These are phyloP conservation scores for rabbit (Oryctolagus cuniculus) DNA, from an alignment of 2,113 vertebrate genomes.

Conservation along the genomic window DNA sequence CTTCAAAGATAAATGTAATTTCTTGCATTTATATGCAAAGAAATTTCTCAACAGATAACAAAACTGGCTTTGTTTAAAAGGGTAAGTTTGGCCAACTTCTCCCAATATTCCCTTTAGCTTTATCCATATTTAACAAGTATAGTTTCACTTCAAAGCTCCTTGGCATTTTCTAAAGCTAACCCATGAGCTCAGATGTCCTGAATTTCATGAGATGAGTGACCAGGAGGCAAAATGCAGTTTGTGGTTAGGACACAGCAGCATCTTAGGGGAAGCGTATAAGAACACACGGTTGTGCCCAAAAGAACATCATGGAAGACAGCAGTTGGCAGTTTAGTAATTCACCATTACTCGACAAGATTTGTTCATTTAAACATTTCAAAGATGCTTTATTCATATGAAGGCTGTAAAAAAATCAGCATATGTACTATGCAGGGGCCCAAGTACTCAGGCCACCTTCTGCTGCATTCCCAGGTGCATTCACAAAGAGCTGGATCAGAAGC, in stretches of 20 bases:
- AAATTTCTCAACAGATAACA: not conserved
- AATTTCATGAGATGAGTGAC: slow-evolving; percentile 3
- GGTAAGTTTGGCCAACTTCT: not conserved
- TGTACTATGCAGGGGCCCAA: not conserved
- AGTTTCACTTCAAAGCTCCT: not conserved
- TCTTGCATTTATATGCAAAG: slow-evolving; percentile 39
- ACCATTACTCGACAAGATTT: not conserved
- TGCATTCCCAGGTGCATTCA: too few relatives aligned
- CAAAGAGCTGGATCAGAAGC: too few relatives aligned
- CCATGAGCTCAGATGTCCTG: not conserved
- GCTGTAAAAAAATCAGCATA: not conserved
- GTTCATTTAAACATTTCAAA: slow-evolving; percentile 34
- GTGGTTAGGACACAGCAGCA: not conserved
- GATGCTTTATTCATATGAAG: not conserved
- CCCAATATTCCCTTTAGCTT: not conserved
- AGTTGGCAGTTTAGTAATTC: not conserved
- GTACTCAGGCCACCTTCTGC: too few relatives aligned
- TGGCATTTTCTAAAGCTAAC: slow-evolving; percentile 16
- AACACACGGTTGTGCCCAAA: not conserved
- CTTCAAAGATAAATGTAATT: slow-evolving; percentile 9
- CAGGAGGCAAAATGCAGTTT: not conserved
- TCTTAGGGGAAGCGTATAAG: not conserved
- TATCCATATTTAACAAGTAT: not conserved
- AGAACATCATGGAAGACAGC: not conserved
- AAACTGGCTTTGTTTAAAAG: not conserved